phyloP scores from a whole-genome alignment of 2,888 invertebrate species.

The Pseudeuparius sepicola region DNA sequence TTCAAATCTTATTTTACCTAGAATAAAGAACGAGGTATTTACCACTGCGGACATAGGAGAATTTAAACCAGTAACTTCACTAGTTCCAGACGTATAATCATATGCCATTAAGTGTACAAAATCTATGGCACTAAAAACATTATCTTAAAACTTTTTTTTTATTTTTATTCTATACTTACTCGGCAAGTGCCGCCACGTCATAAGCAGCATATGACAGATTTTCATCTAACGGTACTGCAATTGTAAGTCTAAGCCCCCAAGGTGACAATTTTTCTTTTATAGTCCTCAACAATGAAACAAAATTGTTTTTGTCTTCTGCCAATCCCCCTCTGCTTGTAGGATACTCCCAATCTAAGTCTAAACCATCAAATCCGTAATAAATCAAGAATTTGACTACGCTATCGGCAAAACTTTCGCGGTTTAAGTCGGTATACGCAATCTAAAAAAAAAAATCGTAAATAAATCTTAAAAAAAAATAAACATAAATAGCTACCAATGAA shows the following conservation, averaged over 20 bases:
- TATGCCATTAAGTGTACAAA: slow-evolving; percentile 44
- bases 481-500: slow-evolving; percentile 33
- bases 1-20: neutral
- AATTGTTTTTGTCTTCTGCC: slow-evolving; percentile 26
- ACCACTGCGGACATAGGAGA: slow-evolving; percentile 35
- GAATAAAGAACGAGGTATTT: too few species aligned
- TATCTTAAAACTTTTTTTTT: neutral
- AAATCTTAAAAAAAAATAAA: neutral
- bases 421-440: slow-evolving; percentile 36
- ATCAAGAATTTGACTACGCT: slow-evolving; percentile 34
- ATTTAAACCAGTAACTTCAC: slow-evolving; percentile 35
- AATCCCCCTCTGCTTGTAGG: slow-evolving; percentile 48
- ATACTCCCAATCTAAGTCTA: slow-evolving; percentile 66
- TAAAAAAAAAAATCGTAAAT: slow-evolving; percentile 22
- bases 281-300: slow-evolving; percentile 33
- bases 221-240: slow-evolving; percentile 40
- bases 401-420: slow-evolving; percentile 38
- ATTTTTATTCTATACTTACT: slow-evolving; percentile 25
- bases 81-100: slow-evolving; percentile 36
- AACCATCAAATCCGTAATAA: slow-evolving; percentile 53
- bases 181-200: slow-evolving; percentile 35
- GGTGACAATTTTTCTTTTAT: slow-evolving; percentile 36
- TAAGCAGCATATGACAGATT: slow-evolving; percentile 36
- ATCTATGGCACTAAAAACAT: slow-evolving; percentile 37
- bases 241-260: slow-evolving; percentile 37